Percentiles rank a stretch among this genome's conserved stretches.
phyloP scores from a whole-genome alignment of 64 coral and sea anemone species.

The Montipora capricornis region DNA sequence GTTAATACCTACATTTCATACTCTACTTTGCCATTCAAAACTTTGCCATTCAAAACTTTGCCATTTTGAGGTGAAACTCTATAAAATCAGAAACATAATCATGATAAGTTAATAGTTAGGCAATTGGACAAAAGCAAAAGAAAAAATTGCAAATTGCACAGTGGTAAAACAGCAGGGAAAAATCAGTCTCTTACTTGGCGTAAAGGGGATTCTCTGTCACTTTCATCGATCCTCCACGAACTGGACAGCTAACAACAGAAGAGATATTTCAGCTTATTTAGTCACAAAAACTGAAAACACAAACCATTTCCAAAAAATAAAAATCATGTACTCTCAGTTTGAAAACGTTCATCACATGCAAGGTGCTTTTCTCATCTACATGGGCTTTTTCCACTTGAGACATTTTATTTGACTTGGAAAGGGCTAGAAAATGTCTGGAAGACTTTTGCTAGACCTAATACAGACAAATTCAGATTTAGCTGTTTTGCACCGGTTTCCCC shows the following conservation, averaged over 20 bases:
- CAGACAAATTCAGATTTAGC: too few relatives aligned
- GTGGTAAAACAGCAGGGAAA: too few relatives aligned
- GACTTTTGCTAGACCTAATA: too few relatives aligned
- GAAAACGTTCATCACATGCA: too few relatives aligned
- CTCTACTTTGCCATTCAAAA: not conserved
- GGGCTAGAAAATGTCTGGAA: too few relatives aligned
- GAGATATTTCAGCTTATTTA: not conserved
- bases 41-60: not conserved
- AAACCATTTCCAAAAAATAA: too few relatives aligned
- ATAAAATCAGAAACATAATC: not conserved
- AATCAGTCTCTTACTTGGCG: not conserved
- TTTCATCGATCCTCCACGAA: not conserved
- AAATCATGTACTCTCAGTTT: too few relatives aligned
- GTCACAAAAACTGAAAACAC: not conserved
- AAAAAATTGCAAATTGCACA: not conserved
- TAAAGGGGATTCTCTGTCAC: slow-evolving; percentile 43
- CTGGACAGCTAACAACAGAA: not conserved
- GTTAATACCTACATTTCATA: not conserved
- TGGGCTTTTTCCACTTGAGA: too few relatives aligned
- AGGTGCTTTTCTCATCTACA: too few relatives aligned
- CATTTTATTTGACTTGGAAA: too few relatives aligned
- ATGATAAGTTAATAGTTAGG: not conserved
- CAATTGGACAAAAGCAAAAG: not conserved
- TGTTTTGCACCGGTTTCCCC: too few relatives aligned
- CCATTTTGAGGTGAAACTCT: not conserved